Conservation (phyloP, 2,888 invertebrate genomes). For the Ochropleura leucogaster region DNA sequence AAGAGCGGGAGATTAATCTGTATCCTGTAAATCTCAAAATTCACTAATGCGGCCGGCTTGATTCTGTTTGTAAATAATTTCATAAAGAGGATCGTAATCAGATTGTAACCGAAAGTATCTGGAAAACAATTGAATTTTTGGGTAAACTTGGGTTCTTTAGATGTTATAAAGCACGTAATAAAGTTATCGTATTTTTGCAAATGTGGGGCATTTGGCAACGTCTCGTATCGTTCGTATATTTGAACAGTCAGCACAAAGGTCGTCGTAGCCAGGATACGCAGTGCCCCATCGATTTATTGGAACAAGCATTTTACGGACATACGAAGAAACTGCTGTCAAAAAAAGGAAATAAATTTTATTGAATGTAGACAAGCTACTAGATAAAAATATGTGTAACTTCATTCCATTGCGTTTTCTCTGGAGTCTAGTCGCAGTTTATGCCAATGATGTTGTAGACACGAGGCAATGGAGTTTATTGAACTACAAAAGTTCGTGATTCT, state of each 20-base stretch:
- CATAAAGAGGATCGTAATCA: slow-evolving; percentile 35
- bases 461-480: slow-evolving; percentile 41
- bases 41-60: slow-evolving; percentile 17
- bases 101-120: slow-evolving; percentile 44
- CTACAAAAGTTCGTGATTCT: slow-evolving; percentile 50
- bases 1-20: slow-evolving; percentile 37
- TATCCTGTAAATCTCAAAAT: slow-evolving; percentile 27
- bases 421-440: slow-evolving; percentile 15
- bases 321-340: slow-evolving; percentile 22
- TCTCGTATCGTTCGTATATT: slow-evolving; percentile 43
- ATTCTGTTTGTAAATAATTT: slow-evolving; percentile 47
- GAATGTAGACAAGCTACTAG: slow-evolving; percentile 1
- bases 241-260: slow-evolving; percentile 42
- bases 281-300: slow-evolving; percentile 43
- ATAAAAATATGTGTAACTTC: slow-evolving; percentile 27
- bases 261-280: slow-evolving; percentile 28
- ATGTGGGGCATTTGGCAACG: slow-evolving; percentile 55
- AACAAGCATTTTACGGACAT: slow-evolving; percentile 35
- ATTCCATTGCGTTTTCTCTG: slow-evolving; percentile 22
- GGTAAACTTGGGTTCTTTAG: slow-evolving; percentile 33
- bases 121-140: slow-evolving; percentile 41
- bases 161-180: slow-evolving; percentile 29
- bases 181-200: slow-evolving; percentile 47
- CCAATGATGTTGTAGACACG: slow-evolving; percentile 32
- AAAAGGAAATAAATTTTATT: slow-evolving; percentile 28